Evolutionary conservation across 2,113 vertebrate species (phyloP).

Genomic region (Balaeniceps rex): DNA sequence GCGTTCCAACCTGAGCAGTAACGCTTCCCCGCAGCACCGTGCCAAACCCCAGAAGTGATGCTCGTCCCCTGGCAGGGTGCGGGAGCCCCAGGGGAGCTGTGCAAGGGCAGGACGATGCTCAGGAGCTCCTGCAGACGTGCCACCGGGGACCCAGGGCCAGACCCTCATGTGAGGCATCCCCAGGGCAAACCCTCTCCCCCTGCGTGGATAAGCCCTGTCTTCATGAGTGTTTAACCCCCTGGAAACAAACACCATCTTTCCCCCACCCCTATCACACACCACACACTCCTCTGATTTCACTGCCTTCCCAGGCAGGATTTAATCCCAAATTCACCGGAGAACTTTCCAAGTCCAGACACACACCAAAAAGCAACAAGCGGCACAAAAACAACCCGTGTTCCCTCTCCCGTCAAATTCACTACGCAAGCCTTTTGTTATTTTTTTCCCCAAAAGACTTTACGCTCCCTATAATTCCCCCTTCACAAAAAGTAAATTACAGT

Average conservation of each 20-base stretch:
- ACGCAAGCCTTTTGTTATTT: neutral
- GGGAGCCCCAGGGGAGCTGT: neutral
- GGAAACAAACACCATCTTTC: neutral
- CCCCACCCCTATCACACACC: neutral
- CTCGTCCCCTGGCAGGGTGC: neutral
- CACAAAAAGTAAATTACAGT: conserved; percentile 55
- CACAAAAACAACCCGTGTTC: neutral
- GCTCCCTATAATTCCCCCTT: conserved; percentile 41
- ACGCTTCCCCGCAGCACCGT: neutral
- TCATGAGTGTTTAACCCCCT: fast-evolving
- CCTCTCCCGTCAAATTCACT: neutral
- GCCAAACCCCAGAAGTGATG: neutral
- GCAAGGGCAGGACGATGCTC: neutral
- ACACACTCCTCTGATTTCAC: neutral
- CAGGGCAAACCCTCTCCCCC: neutral
- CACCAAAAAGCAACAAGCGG: neutral
- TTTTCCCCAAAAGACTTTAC: neutral
- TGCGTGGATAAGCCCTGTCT: neutral
- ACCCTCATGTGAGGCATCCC: neutral
- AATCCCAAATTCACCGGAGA: neutral
- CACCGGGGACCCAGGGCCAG: neutral
- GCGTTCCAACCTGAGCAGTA: neutral
- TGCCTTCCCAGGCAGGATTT: neutral
- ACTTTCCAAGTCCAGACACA: neutral
- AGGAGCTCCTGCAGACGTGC: neutral